Evolutionary conservation across 2,113 vertebrate genomes (phyloP).

Genomic region (Tyto alba): DNA sequence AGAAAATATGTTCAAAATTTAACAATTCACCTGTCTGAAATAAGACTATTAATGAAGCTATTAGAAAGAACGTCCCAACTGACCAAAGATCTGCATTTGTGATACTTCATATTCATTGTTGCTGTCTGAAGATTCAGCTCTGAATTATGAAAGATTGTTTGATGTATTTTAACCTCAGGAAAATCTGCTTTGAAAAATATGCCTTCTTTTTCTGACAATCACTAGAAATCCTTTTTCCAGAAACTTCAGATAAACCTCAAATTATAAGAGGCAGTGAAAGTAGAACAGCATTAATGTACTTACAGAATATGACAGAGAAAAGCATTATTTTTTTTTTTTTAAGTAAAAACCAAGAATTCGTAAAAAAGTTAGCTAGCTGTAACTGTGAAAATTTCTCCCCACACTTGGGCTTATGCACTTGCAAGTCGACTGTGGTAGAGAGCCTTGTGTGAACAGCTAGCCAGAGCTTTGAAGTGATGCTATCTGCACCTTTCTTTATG

Average conservation of each 20-base stretch:
- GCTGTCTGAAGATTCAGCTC: background rate
- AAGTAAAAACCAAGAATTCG: background rate
- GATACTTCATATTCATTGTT: background rate
- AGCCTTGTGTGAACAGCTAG: background rate
- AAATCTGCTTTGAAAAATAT: background rate
- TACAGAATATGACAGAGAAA: background rate
- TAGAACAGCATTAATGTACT: background rate
- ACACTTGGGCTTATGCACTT: background rate
- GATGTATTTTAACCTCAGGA: background rate
- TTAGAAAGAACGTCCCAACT: background rate
- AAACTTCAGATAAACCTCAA: background rate
- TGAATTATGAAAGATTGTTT: background rate
- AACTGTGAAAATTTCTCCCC: background rate
- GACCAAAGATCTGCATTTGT: background rate
- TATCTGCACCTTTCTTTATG: background rate
- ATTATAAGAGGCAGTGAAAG: background rate
- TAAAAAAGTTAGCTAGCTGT: background rate
- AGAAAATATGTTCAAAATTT: background rate
- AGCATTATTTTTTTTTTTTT: background rate
- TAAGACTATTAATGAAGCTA: background rate
- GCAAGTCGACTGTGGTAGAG: background rate
- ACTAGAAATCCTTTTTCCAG: background rate
- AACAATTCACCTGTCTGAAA: background rate
- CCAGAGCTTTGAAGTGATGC: background rate
- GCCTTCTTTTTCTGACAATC: background rate